These are phyloP conservation scores for Hypena proboscidalis DNA, from an alignment of 2,888 invertebrate genomes.

Conservation along the genomic window DNA sequence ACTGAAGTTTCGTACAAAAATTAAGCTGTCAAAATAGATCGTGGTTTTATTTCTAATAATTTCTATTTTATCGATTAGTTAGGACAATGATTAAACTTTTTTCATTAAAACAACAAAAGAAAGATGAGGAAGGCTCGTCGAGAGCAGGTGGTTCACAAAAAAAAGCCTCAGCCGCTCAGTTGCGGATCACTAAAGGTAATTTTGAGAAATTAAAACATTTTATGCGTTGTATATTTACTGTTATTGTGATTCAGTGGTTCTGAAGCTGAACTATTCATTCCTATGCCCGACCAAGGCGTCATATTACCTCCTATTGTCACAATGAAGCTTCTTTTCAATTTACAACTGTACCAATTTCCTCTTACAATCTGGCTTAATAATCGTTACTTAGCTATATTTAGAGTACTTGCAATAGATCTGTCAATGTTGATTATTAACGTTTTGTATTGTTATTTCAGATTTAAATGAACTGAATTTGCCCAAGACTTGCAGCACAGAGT, in stretches of 20 bases:
- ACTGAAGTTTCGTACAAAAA: slow-evolving; percentile 52
- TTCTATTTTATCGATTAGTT: slow-evolving; percentile 76
- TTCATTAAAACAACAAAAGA: slow-evolving; percentile 99
- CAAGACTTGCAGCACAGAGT: slow-evolving; percentile 98
- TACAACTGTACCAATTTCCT: too few relatives aligned
- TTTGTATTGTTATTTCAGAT: slow-evolving; percentile 87
- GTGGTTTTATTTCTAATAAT: slow-evolving; percentile 69
- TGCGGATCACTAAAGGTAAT: slow-evolving; percentile 98
- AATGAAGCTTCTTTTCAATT: too few relatives aligned
- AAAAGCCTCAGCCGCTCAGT: slow-evolving; percentile 98
- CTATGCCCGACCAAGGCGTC: too few relatives aligned
- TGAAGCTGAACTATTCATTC: too few relatives aligned
- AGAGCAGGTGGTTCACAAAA: slow-evolving; percentile 90
- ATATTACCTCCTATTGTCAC: too few relatives aligned
- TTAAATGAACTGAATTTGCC: slow-evolving; percentile 98
- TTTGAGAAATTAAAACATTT: slow-evolving; percentile 31
- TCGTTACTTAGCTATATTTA: too few relatives aligned
- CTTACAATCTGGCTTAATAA: neutral
- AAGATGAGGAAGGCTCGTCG: slow-evolving; percentile 95
- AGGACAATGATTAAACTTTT: slow-evolving; percentile 98
- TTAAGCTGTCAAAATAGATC: slow-evolving; percentile 78
- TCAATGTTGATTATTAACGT: too few relatives aligned
- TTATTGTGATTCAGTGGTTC: slow-evolving; percentile 19
- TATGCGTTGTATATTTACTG: slow-evolving; percentile 30
- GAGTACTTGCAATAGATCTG: too few relatives aligned